phyloP scores from a whole-genome alignment of 2,888 invertebrate species.

The Conomelus anceps region DNA sequence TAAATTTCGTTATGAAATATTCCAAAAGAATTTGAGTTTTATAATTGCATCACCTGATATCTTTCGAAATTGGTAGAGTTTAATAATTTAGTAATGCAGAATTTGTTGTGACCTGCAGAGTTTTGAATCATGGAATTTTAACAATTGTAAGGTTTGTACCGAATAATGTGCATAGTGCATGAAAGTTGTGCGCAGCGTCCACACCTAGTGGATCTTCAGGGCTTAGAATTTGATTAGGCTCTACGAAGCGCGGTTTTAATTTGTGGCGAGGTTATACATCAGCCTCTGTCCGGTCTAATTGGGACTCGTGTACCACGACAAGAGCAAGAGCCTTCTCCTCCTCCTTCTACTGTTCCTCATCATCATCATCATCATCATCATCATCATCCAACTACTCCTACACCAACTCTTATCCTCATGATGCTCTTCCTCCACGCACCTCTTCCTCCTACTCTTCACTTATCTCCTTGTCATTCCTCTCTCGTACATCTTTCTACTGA shows the following conservation, averaged over 20 bases:
- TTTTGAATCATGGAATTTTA: not conserved
- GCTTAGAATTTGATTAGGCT: not conserved
- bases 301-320: constrained; percentile 3
- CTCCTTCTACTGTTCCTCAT: not conserved
- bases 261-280: constrained; percentile 6
- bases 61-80: too few species aligned
- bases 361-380: not conserved
- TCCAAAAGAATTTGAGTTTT: too few species aligned
- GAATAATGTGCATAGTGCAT: not conserved
- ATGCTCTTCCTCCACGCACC: not conserved
- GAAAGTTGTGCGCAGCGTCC: not conserved
- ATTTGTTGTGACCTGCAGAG: too few species aligned
- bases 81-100: not conserved
- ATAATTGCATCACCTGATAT: too few species aligned
- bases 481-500: not conserved
- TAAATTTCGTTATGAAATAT: too few species aligned
- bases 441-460: not conserved
- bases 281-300: constrained; percentile 3
- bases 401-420: too few species aligned
- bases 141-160: not conserved
- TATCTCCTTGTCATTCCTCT: not conserved
- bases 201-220: not conserved
- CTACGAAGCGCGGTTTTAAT: not conserved
- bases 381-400: not conserved
- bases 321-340: not conserved